Base-by-base conservation (phyloP, 2,888 invertebrate species). In the Limnephilus lunatus region DNA sequence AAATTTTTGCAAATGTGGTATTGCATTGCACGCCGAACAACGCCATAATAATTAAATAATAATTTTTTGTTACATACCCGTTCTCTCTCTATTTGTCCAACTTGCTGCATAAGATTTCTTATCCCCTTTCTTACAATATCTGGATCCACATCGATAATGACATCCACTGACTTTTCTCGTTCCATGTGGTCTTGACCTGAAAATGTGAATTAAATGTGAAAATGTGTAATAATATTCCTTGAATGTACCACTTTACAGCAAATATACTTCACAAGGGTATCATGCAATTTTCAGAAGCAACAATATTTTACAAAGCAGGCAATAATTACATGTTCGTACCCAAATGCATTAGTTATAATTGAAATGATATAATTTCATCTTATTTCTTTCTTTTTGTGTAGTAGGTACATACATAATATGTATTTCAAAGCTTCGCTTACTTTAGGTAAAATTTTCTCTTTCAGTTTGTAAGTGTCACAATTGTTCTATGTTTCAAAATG, bases 41-140 rank as follows among this genome's bases (percentile, higher is more conserved):
- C 1, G 48, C 7, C 14, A 39, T 48, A 7, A 25, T 39, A 44
- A 30, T 3, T 3, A 14, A 7, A 25, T 39, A 44, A 30, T 3
- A 2, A 14, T 3, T 7, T 53, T 68, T 87, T 14, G 25, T 80
- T 30, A 94, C 95, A 95, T 95, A 98, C 98, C 95, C 98, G 97
- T 95, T 99, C 99, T 31, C 99, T 96, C 96, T 99, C 99, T 93
- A 99, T 97, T 95, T 98, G 98, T 39, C 98, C 98, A 89, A 99
- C 98, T 95, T 99, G 99, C 94, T 99, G 98, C 98, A 99, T 98
- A 91, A 99, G 96, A 94, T 98, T 98, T 86, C 99, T 96, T 32
- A 99, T 98, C 25, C 99, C 99, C 95, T 98, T 98, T 94, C 99
- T 97, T 81, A 99, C 98, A 48, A 98, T 96, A 95, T 99, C 99